phyloP scores from a whole-genome alignment of 2,113 vertebrate species.

The Perccottus glenii region DNA sequence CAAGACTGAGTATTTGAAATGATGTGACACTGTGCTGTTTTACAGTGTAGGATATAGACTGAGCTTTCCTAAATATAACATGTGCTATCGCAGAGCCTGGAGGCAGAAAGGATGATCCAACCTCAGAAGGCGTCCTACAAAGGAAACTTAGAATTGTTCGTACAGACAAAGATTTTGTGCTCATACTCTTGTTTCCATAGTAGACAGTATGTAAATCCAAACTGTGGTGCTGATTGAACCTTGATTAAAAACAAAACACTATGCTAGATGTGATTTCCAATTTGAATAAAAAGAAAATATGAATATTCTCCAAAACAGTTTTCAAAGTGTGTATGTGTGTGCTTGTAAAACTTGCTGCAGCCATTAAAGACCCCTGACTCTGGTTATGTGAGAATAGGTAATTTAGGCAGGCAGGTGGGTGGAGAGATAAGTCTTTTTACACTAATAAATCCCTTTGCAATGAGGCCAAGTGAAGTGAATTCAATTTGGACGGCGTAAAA shows the following conservation, averaged over 20 bases:
- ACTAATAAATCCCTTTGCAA: conserved; percentile 63
- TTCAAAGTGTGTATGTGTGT: conserved; percentile 4
- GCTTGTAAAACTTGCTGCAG: conserved; percentile 26
- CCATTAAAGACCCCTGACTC: conserved; percentile 20
- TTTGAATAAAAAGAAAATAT: not conserved
- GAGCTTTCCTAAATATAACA: conserved; percentile 28
- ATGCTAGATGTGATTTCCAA: not conserved
- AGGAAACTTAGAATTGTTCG: no score
- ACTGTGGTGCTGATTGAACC: not conserved
- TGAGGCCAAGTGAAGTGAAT: conserved; percentile 50
- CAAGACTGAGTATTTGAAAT: conserved; percentile 15
- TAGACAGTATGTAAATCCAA: no score
- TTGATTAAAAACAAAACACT: not conserved
- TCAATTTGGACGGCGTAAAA: conserved; percentile 48
- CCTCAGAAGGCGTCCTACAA: not conserved
- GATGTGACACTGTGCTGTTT: conserved; percentile 22
- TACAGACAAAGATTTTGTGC: no score
- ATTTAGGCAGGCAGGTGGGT: conserved; percentile 61
- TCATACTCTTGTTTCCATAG: no score
- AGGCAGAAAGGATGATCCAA: conserved; percentile 1
- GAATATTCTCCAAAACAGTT: no score
- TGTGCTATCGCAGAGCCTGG: conserved; percentile 14
- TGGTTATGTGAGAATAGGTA: conserved; percentile 50
- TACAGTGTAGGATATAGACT: not conserved
- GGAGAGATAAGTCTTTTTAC: conserved; percentile 55